Evolutionary conservation across 1,140 invertebrate species (phyloP), one percentile per base, ranked within the genome.

Genomic region (Dolichoris vasculosae): DNA sequence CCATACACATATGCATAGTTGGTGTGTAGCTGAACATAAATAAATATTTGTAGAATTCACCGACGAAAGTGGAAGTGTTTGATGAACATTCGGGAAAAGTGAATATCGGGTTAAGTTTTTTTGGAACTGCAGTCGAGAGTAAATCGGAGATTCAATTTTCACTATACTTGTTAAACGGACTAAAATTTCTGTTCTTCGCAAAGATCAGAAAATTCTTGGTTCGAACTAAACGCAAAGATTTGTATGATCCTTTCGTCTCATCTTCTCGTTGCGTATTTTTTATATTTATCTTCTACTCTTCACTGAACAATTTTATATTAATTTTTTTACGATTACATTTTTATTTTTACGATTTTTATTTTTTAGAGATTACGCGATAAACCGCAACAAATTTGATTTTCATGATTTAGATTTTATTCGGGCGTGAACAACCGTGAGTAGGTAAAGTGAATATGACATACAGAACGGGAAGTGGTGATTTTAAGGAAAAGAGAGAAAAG

Each of bases 111-210:
- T 87, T 86, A n/a, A 85, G 81, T 78, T 88, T 89, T 87, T 78
- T 64, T 17, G 63, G 59, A 30, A 82, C 46, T 32, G 64, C 43
- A 87, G 87, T 69, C 30, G n/a, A 81, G n/a, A 81, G 82, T 80
- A 71, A 86, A 85, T 83, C 88, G 73, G 86, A 89, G 87, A 90
- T 90, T 90, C 88, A 88, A 90, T 90, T 90, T 90, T 76, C 81
- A 85, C 85, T 30, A 26, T 86, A 86, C 88, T 88, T 88, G 86
- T 80, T 15, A 20, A 48, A 2, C 15, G 38, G 15, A 51, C 15
- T 26, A 75, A n/a, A 46, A 75, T 80, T 20, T 67, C 40, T 43
- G 0, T 26, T 23, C 13, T 48, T 9, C 43, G 26, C 20, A 59
- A 26, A 23, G 55, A 17, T 38, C 35, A 26, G 32, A 32, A 11